Base-by-base conservation (phyloP, 2,797 vertebrate genomes). In the Vultur gryphus region DNA sequence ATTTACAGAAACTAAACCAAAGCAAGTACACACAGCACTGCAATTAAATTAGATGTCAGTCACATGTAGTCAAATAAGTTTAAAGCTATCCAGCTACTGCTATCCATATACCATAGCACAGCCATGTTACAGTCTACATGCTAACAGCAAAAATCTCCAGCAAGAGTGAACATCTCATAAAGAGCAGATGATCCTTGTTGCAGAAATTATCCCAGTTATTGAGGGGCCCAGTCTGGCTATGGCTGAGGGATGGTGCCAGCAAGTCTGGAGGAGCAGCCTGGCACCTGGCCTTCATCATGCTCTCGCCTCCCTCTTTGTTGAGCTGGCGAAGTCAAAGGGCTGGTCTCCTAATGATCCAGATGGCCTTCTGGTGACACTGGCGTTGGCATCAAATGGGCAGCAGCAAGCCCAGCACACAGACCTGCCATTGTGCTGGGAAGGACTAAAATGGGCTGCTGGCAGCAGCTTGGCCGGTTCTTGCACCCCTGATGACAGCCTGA, bases 261-360 rank as follows among this genome's bases (percentile, higher is more conserved):
- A n/a, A 70, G 48, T 39, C 82, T 72, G 69, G 17, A 90, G 79
- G 23, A 76, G 67, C 31, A 55, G 76, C 61, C 61, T 84, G 91
- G 90, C 87, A 89, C 62, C 49, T 83, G 59, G 79, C 72, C 72
- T 85, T 80, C 82, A 13, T 76, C 82, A 13, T 1, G 43, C 55
- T 72, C 66, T 52, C 1, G 1, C 65, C 80, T 86, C 61, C 48
- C 51, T 64, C 55, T 64, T 25, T 62, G 57, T 9, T 52, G 35
- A 10, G 1, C 72, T 7, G 9, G 18, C 0, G 0, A 86, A 95
- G 90, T 88, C 88, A 94, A 88, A 93, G 85, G 76, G 69, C 39
- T 81, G 49, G 72, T 84, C n/a, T 88, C 90, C 91, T 95, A 96
- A 95, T 58, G 92, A 95, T 90, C 76, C 65, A 39, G 58, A 75